Evolutionary conservation across 2,888 invertebrate genomes (phyloP).

Genomic region (Eilema depressum): DNA sequence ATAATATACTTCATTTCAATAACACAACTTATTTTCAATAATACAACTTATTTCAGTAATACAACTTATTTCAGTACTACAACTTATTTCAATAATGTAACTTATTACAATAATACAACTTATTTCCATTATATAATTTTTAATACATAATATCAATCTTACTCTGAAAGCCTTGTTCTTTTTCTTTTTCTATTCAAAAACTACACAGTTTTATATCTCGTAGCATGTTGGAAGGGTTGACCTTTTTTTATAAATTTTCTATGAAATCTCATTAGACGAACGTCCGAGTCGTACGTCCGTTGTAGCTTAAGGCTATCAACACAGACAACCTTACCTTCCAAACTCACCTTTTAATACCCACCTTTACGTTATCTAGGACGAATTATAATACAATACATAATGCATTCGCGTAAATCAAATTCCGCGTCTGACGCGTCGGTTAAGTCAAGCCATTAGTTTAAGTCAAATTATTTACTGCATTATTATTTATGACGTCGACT

Average conservation of each 20-base stretch:
- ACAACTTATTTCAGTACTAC: too few relatives aligned
- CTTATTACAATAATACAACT: too few relatives aligned
- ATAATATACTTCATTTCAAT: too few relatives aligned
- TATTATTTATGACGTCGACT: conserved; percentile 37
- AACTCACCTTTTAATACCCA: background rate
- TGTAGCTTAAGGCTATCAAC: background rate
- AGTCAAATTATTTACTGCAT: conserved; percentile 43
- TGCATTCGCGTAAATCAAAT: conserved; percentile 34
- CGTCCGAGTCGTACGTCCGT: background rate
- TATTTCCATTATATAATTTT: too few relatives aligned
- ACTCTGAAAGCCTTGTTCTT: too few relatives aligned
- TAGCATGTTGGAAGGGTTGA: background rate
- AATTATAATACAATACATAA: conserved; percentile 16
- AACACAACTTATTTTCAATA: too few relatives aligned
- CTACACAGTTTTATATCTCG: too few relatives aligned
- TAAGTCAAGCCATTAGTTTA: conserved; percentile 36
- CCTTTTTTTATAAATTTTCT: background rate
- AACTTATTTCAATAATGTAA: too few relatives aligned
- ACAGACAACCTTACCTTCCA: background rate
- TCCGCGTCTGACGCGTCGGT: conserved; percentile 8
- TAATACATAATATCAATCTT: too few relatives aligned
- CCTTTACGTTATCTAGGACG: conserved; percentile 10
- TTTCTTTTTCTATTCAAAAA: too few relatives aligned
- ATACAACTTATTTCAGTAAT: too few relatives aligned
- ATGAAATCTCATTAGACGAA: background rate